These are phyloP conservation scores for Ornithoptera priamus DNA, from an alignment of 2,888 invertebrate species.

Conservation along the genomic window DNA sequence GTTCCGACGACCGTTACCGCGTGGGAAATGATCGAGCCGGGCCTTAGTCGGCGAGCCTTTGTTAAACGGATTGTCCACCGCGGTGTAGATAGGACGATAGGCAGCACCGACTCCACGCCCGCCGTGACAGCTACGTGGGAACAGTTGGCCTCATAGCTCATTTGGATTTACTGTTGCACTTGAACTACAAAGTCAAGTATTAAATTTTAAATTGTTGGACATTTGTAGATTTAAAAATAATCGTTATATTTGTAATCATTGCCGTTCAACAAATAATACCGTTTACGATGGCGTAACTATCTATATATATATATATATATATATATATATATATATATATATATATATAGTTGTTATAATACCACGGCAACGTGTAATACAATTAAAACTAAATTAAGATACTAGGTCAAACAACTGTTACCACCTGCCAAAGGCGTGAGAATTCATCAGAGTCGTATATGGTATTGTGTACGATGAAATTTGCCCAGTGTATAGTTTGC, in stretches of 20 bases:
- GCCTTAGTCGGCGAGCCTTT: constrained; percentile 67
- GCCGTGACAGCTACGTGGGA: constrained; percentile 77
- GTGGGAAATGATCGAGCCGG: constrained; percentile 77
- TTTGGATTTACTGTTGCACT: constrained; percentile 5
- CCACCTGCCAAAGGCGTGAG: constrained; percentile 34
- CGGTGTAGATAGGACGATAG: constrained; percentile 76
- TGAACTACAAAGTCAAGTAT: constrained; percentile 28
- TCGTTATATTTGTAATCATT: too few relatives aligned
- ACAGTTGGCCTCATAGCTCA: constrained; percentile 40
- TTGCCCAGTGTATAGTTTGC: constrained; percentile 40
- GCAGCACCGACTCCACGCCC: constrained; percentile 52
- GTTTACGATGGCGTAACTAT: too few relatives aligned
- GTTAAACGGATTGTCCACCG: constrained; percentile 79
- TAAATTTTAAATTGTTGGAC: background rate
- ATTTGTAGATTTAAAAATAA: too few relatives aligned
- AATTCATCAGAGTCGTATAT: constrained; percentile 32
- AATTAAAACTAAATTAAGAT: constrained; percentile 25
- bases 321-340: too few relatives aligned
- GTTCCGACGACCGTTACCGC: constrained; percentile 74
- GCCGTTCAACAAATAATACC: too few relatives aligned
- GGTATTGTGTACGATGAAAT: constrained; percentile 8
- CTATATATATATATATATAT: too few relatives aligned
- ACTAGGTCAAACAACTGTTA: constrained; percentile 31
- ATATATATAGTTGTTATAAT: too few relatives aligned
- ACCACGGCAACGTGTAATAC: background rate